These are phyloP conservation scores for Strix aluco DNA, from an alignment of 2,113 vertebrate species.

Conservation along the genomic window DNA sequence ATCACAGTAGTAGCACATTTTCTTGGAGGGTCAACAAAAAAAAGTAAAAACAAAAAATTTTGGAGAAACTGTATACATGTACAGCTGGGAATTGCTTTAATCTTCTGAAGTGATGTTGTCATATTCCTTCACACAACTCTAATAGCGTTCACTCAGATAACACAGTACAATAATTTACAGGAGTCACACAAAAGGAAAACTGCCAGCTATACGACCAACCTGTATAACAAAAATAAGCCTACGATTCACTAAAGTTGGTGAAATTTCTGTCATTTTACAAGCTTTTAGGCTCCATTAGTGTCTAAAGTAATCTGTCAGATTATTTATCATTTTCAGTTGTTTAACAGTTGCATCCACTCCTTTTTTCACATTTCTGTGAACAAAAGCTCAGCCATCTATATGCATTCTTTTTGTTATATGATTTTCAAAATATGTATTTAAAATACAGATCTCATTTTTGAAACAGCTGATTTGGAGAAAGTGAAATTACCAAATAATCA, in stretches of 20 bases:
- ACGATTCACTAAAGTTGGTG: conserved; percentile 47
- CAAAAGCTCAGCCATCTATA: background rate
- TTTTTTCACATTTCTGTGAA: background rate
- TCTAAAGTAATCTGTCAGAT: conserved; percentile 48
- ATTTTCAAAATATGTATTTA: background rate
- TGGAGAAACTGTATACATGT: background rate
- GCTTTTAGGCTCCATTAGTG: conserved; percentile 67
- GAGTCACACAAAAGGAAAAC: conserved; percentile 32
- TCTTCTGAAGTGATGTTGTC: background rate
- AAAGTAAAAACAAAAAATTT: too few species aligned
- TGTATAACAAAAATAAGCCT: conserved; percentile 49
- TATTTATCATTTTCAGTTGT: conserved; percentile 58
- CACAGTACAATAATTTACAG: conserved; percentile 41
- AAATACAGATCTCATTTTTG: background rate
- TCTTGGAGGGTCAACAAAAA: background rate
- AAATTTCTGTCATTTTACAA: conserved; percentile 63
- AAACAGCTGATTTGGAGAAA: background rate
- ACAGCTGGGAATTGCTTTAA: background rate
- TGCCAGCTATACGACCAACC: conserved; percentile 46
- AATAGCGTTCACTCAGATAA: conserved; percentile 17
- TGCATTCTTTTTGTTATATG: background rate
- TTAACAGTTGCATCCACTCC: conserved; percentile 42
- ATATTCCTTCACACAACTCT: background rate
- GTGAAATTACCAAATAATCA: background rate
- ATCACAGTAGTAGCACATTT: background rate